phyloP scores from a whole-genome alignment of 2,888 invertebrate genomes.

The Xestia xanthographa region DNA sequence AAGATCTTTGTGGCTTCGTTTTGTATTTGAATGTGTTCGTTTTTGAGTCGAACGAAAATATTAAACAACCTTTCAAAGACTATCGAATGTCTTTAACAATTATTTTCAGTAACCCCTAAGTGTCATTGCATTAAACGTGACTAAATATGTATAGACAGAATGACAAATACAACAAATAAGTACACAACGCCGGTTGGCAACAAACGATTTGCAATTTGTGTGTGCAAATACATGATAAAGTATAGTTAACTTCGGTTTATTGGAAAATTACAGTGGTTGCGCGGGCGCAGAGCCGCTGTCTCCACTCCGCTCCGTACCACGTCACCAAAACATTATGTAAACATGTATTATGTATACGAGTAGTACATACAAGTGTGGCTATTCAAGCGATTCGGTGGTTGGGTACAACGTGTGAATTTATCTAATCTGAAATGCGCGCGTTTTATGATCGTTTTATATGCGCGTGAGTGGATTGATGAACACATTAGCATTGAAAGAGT shows the following conservation, averaged over 20 bases:
- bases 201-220: constrained; percentile 60
- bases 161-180: constrained; percentile 35
- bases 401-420: constrained; percentile 57
- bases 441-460: constrained; percentile 62
- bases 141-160: constrained; percentile 19
- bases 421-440: constrained; percentile 65
- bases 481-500: constrained; percentile 59
- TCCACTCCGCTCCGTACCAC: constrained; percentile 54
- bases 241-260: constrained; percentile 66
- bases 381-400: constrained; percentile 52
- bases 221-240: constrained; percentile 55
- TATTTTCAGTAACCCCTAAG: constrained; percentile 17
- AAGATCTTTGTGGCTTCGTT: not conserved
- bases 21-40: not conserved
- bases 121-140: constrained; percentile 30
- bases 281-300: constrained; percentile 61
- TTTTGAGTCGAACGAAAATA: not conserved
- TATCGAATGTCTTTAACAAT: not conserved
- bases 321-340: constrained; percentile 67
- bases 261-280: constrained; percentile 73
- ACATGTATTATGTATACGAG: constrained; percentile 59
- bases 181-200: constrained; percentile 48
- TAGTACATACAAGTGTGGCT: constrained; percentile 42
- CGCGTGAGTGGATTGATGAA: constrained; percentile 63
- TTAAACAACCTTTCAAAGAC: not conserved